Percentiles rank a stretch among this genome's conserved stretches.
phyloP scores from a whole-genome alignment of 2,113 vertebrate genomes.

The Notiomystis cincta region DNA sequence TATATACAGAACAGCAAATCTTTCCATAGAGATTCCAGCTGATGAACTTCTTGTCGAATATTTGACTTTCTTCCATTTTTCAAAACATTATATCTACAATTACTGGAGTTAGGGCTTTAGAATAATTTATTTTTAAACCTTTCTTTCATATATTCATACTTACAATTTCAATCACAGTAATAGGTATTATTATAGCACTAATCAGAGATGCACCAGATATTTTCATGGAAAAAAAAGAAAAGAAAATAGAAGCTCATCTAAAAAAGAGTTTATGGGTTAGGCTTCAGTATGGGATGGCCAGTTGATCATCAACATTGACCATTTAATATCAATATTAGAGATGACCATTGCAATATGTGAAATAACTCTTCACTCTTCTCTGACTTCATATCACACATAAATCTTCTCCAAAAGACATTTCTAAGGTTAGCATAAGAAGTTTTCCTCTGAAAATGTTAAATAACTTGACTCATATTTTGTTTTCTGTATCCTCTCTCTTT shows the following conservation, averaged over 20 bases:
- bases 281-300: not conserved
- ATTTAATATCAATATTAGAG: not conserved
- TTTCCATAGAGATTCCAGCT: not conserved
- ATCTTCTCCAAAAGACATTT: not conserved
- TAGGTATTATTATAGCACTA: not conserved
- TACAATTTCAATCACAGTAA: not conserved
- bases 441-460: not conserved
- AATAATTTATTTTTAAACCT: not conserved
- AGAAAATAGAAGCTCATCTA: not conserved
- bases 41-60: not conserved
- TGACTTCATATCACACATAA: not conserved
- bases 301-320: not conserved
- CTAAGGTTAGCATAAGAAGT: not conserved
- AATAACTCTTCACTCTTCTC: not conserved
- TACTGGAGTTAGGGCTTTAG: not conserved
- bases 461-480: not conserved
- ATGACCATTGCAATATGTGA: not conserved
- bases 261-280: not conserved
- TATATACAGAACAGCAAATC: not conserved
- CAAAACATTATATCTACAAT: not conserved
- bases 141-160: not conserved
- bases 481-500: not conserved
- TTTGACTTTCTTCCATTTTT: not conserved
- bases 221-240: not conserved
- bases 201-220: not conserved